Conservation (phyloP, 2,888 invertebrate genomes). For the Drosophila gaucha region DNA sequence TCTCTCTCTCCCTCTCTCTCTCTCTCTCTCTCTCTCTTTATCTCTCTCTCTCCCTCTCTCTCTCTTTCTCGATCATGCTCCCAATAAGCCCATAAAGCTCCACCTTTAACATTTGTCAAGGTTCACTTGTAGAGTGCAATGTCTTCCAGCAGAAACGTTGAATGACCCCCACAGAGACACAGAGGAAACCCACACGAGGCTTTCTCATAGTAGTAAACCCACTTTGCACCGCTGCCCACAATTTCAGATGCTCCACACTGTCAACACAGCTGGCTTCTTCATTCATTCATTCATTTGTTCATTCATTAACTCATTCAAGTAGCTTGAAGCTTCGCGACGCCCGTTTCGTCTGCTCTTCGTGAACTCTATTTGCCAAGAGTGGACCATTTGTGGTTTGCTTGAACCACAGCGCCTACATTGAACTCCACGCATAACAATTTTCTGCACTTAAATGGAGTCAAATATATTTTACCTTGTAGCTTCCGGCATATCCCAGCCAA, state of each 20-base stretch:
- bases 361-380: constrained; percentile 43
- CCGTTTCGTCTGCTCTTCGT: neutral
- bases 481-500: constrained; percentile 54
- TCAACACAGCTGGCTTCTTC: constrained; percentile 27
- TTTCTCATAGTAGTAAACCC: constrained; percentile 11
- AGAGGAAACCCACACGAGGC: constrained; percentile 25
- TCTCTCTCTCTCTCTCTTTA: neutral
- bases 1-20: neutral
- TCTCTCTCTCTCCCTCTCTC: neutral
- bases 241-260: constrained; percentile 27
- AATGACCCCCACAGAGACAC: constrained; percentile 42
- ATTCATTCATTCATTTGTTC: constrained; percentile 36
- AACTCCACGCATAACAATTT: constrained; percentile 1
- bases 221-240: constrained; percentile 18
- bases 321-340: constrained; percentile 43
- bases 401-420: neutral
- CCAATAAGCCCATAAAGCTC: neutral
- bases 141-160: constrained; percentile 49
- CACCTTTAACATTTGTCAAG: neutral
- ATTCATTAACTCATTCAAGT: constrained; percentile 67
- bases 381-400: constrained; percentile 9
- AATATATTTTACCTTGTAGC: constrained; percentile 45
- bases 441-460: constrained; percentile 19
- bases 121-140: constrained; percentile 36
- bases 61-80: constrained; percentile 1